Evolutionary conservation across 1,140 invertebrate species (phyloP), one percentile per base, ranked within the genome.

Genomic region (Tetramorium parvispinum): DNA sequence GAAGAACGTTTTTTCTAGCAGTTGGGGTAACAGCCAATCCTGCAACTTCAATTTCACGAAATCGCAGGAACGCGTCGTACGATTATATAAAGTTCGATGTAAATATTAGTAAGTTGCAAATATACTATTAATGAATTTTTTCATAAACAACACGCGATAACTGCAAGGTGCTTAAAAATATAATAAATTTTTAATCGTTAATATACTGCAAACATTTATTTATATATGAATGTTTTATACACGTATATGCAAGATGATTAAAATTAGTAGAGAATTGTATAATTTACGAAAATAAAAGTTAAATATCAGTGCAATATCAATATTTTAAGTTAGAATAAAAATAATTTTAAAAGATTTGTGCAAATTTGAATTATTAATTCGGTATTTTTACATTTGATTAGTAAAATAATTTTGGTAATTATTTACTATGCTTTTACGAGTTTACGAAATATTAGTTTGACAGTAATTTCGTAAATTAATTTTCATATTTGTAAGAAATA

Each of bases 1-100:
- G 40, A 21, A 32, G n/a, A 73, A 70, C 11, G 79, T 82, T 73
- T 68, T 73, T 83, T 82, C 24, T 59, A 59, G 51, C 21, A 49
- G 16, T 68, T 40, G 61, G 24, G 10, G n/a, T 79, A 79, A 68
- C 13, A 61, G 13, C 49, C 43, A 49, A n/a, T 8, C n/a, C 63
- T n/a, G 13, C 21, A 59, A 37, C 24, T 73, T 61, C 61, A 68
- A 40, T 86, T 51, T 70, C 83, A 49, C 51, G 32, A 77, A 65
- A 61, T 66, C 61, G 40, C 13, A 13, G 8, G 24, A 65, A 37
- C 13, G 4, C 43, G 11, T 57, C 61, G 43, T 43, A 10, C 32
- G 61, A 70, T 81, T 46, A 73, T 46, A 53, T 59, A 40, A 51
- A 68, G 16, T 81, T 55, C 6, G 78, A 81, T 24, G 63, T 81